Conservation (phyloP, 2,888 invertebrate genomes). For the Drosophila mimetica region DNA sequence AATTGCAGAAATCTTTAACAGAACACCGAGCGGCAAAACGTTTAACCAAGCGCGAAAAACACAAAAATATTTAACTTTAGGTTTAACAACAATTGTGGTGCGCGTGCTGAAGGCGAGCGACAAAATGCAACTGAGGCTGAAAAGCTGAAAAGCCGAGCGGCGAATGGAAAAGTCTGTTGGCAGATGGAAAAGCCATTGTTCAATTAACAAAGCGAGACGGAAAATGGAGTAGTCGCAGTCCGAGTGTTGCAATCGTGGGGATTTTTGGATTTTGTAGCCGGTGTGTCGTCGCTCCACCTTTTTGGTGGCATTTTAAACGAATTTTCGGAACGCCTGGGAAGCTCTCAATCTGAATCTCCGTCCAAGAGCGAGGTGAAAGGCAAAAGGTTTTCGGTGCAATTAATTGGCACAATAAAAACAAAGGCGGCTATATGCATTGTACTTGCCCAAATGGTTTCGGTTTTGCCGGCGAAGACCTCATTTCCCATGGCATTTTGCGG, state of each 20-base stretch:
- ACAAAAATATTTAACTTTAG: conserved; percentile 16
- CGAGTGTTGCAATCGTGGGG: conserved; percentile 55
- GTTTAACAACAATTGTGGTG: conserved; percentile 30
- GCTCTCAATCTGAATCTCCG: conserved; percentile 18
- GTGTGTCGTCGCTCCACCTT: conserved; percentile 49
- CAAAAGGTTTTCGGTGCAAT: conserved; percentile 54
- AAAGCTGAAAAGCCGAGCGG: conserved; percentile 68
- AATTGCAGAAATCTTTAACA: conserved; percentile 10
- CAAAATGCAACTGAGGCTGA: conserved; percentile 79
- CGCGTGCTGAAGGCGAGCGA: conserved; percentile 63
- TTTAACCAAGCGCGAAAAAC: conserved; percentile 8
- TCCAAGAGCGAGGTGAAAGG: conserved; percentile 64
- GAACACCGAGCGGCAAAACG: conserved; percentile 3
- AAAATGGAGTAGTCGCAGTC: conserved; percentile 64
- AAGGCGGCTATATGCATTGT: conserved; percentile 44
- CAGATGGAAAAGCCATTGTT: conserved; percentile 66
- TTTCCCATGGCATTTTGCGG: conserved; percentile 68
- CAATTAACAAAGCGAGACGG: conserved; percentile 53
- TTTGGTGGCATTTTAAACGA: conserved; percentile 72
- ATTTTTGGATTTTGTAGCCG: conserved; percentile 14
- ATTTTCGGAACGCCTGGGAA: conserved; percentile 59
- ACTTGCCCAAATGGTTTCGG: conserved; percentile 48
- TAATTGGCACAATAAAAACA: conserved; percentile 51
- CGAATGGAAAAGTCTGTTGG: conserved; percentile 42
- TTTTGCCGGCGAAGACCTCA: conserved; percentile 44